phyloP scores from a whole-genome alignment of 1,140 invertebrate genomes.

The Coenobita brevimanus region DNA sequence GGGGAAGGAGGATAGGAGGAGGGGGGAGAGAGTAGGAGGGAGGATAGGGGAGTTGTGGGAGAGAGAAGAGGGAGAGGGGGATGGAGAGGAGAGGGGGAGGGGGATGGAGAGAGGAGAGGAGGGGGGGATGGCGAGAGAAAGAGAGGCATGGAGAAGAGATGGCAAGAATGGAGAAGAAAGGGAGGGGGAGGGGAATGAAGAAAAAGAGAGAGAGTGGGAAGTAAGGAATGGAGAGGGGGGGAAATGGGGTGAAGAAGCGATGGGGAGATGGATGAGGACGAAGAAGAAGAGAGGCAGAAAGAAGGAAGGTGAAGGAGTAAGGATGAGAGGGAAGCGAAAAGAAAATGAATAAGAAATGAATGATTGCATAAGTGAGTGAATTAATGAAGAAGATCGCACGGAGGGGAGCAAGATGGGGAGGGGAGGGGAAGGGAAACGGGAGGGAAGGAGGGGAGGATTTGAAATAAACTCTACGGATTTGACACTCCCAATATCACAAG shows the following conservation, averaged over 20 bases:
- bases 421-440: neutral
- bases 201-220: neutral
- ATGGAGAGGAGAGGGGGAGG: too few relatives aligned
- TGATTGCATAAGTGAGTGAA: too few relatives aligned
- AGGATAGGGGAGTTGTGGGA: neutral
- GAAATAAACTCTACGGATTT: neutral
- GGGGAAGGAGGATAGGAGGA: neutral
- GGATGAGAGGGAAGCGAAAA: too few relatives aligned
- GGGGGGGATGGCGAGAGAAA: neutral
- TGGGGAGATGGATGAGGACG: too few relatives aligned
- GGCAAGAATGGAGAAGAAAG: neutral
- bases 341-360: too few relatives aligned
- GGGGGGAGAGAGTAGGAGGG: neutral
- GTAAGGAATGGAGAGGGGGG: neutral
- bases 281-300: too few relatives aligned
- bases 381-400: neutral
- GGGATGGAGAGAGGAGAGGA: too few relatives aligned
- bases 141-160: neutral
- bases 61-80: too few relatives aligned
- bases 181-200: neutral
- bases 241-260: too few relatives aligned
- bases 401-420: neutral
- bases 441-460: neutral
- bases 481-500: neutral
- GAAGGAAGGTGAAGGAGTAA: too few relatives aligned